These are phyloP conservation scores for Numida meleagris DNA, from an alignment of 2,113 vertebrate species.

Conservation along the genomic window DNA sequence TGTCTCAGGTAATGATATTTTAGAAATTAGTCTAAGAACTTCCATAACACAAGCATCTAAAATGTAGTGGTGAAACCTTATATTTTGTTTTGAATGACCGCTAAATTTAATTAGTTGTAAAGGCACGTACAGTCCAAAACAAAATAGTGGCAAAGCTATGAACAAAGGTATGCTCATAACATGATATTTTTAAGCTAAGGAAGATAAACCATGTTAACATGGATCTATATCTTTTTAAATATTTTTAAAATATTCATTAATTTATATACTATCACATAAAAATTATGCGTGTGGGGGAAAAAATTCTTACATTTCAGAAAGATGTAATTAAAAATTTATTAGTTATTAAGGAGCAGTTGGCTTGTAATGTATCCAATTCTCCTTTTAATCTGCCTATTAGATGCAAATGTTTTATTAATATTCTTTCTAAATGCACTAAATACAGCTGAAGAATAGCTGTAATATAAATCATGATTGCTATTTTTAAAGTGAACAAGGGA, in stretches of 20 bases:
- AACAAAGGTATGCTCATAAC: background rate
- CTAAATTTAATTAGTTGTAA: background rate
- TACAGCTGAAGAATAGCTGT: background rate
- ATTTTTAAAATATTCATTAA: background rate
- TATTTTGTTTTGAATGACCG: background rate
- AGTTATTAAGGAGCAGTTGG: background rate
- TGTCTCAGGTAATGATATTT: background rate
- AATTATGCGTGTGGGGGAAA: fast-evolving
- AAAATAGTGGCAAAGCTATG: background rate
- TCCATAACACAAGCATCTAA: background rate
- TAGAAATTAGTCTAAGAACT: background rate
- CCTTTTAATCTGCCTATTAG: slow-evolving; percentile 14
- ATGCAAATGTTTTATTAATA: slow-evolving; percentile 42
- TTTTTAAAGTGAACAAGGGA: background rate
- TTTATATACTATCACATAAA: background rate
- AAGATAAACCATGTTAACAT: background rate
- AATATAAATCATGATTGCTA: background rate
- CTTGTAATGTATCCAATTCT: background rate
- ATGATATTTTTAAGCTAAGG: background rate
- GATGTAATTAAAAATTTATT: background rate
- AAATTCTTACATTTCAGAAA: background rate
- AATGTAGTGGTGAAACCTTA: background rate
- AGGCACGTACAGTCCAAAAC: background rate
- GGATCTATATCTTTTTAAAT: background rate
- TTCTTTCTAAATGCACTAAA: background rate